These are phyloP conservation scores for Tachysurus vachellii DNA, from an alignment of 2,113 vertebrate species.

Conservation along the genomic window DNA sequence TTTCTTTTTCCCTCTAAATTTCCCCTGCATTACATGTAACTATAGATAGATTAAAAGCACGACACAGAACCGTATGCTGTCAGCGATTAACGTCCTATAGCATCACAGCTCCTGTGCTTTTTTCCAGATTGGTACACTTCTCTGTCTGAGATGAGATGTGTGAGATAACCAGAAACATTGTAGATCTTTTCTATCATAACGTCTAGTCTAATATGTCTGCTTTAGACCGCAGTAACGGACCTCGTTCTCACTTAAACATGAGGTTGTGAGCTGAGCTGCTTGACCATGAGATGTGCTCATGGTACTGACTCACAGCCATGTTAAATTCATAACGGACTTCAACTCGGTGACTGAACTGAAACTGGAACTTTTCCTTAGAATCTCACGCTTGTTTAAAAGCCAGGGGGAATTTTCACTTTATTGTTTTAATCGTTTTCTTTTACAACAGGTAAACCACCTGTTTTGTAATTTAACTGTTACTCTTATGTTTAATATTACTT, in stretches of 20 bases:
- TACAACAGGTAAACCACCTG: not conserved
- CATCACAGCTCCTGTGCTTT: not conserved
- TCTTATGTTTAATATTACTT: not conserved
- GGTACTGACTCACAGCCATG: not conserved
- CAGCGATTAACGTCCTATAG: not conserved
- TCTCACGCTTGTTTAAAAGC: not conserved
- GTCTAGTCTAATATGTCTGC: not conserved
- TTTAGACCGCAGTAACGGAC: not conserved
- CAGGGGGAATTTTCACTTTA: no score
- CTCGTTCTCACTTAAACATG: not conserved
- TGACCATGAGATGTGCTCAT: not conserved
- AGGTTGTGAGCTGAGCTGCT: not conserved
- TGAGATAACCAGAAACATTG: not conserved
- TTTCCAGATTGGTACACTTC: not conserved
- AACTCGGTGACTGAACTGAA: not conserved
- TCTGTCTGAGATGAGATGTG: not conserved
- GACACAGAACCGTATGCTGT: not conserved
- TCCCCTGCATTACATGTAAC: no score
- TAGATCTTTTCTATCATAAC: not conserved
- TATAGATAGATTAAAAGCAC: not conserved
- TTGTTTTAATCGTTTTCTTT: not conserved
- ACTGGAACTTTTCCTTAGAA: not conserved
- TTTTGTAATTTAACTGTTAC: not conserved
- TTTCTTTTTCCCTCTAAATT: not conserved
- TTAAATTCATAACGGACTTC: not conserved